These are phyloP conservation scores for Rhinolophus ferrumequinum DNA, from an alignment of 2,113 vertebrate species.

Conservation along the genomic window DNA sequence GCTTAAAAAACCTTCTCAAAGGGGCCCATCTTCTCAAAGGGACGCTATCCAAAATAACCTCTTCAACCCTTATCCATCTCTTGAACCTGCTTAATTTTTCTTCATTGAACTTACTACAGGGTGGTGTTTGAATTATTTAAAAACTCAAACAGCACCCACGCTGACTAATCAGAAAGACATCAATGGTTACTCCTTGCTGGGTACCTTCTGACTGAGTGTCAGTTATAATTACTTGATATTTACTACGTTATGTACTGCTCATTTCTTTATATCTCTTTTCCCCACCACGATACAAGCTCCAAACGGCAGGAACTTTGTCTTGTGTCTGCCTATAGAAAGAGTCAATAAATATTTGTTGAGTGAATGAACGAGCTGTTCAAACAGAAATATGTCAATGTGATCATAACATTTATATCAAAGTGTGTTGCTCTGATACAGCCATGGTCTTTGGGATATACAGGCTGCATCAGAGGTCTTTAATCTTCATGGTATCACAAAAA, in stretches of 20 bases:
- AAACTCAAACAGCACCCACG: not conserved
- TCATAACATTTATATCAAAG: not conserved
- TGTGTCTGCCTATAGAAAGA: not conserved
- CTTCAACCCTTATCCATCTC: not conserved
- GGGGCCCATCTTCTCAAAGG: not conserved
- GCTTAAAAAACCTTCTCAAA: not conserved
- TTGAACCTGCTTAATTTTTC: not conserved
- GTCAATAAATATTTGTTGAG: not conserved
- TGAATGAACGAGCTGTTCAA: slow-evolving; percentile 12
- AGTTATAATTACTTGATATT: not conserved
- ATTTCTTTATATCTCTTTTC: not conserved
- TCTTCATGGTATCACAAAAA: not conserved
- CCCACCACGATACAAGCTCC: not conserved
- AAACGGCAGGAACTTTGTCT: not conserved
- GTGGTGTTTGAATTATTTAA: not conserved
- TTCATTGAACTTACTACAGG: not conserved
- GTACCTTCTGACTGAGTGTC: not conserved
- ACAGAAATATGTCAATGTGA: not conserved
- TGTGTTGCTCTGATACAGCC: not conserved
- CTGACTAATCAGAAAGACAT: not conserved
- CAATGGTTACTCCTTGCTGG: not conserved
- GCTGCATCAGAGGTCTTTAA: not conserved
- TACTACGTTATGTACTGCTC: not conserved
- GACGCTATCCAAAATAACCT: not conserved
- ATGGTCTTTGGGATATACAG: not conserved